phyloP scores from a whole-genome alignment of 1,140 invertebrate genomes.

The Hermetia illucens region DNA sequence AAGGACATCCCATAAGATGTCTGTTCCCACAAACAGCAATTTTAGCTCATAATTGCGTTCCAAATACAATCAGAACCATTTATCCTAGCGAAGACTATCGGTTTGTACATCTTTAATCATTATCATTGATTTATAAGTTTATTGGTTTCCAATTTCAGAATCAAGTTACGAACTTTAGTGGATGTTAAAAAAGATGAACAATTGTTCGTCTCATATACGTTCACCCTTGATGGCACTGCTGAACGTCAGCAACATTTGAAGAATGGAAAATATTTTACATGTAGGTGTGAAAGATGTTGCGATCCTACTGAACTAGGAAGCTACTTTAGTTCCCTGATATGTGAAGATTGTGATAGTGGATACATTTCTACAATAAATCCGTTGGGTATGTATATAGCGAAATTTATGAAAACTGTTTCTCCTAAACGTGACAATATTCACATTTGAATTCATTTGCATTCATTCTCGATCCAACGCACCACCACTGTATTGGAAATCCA shows the following conservation, averaged over 20 bases:
- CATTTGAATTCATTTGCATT: not conserved
- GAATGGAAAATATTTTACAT: conserved; percentile 63
- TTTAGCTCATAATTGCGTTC: conserved; percentile 65
- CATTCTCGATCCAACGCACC: not conserved
- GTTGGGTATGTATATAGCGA: conserved; percentile 35
- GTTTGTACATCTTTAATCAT: conserved; percentile 26
- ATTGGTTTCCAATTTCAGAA: conserved; percentile 29
- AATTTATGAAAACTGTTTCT: no score
- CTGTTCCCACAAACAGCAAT: conserved; percentile 59
- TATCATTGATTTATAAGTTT: conserved; percentile 1
- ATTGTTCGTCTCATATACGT: conserved; percentile 59
- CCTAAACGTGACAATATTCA: not conserved
- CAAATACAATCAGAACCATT: conserved; percentile 65
- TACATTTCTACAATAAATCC: conserved; percentile 49
- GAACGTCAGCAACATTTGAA: conserved; percentile 50
- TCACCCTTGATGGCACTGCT: conserved; percentile 59
- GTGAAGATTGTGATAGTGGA: conserved; percentile 57
- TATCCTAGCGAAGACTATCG: conserved; percentile 37
- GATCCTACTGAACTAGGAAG: conserved; percentile 64
- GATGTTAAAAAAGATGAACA: conserved; percentile 45
- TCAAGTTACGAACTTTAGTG: conserved; percentile 52
- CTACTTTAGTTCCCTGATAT: conserved; percentile 60
- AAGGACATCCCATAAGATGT: conserved; percentile 48
- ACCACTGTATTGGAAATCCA: no score
- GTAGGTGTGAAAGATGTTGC: conserved; percentile 52